Evolutionary conservation across 2,113 vertebrate species (phyloP), one percentile per base, ranked within the genome.

Genomic region (Microcebus griseorufus): DNA sequence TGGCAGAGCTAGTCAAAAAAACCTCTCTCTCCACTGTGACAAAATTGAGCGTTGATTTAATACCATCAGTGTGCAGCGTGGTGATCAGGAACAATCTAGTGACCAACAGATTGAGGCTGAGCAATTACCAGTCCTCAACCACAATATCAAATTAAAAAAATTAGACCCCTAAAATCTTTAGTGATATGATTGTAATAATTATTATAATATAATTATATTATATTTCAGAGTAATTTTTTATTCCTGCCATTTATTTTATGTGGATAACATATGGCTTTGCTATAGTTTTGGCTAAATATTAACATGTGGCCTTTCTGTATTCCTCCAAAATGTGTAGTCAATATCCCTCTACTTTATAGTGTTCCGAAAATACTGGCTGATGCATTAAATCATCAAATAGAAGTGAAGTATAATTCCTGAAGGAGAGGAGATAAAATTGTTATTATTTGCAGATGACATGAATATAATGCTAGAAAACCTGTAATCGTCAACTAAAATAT

Each of bases 351-450:
- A 45, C 34, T 82, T 73, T 73, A 80, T 6, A 39, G 37, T 39
- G 11, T 27, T 85, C 42, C 84, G 23, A 79, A 90, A 80, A 64
- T 91, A 75, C 48, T 45, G 48, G n/a, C 20, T 48, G 62, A 51
- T 86, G 13, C 22, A 79, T 82, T 81, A 82, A 76, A 55, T 96
- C 13, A 62, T 42, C 27, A 83, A 76, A 64, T 39, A 75, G 73
- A 76, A 90, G 70, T 87, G n/a, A 48, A 75, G 13, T 85, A 48
- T 55, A 60, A 95, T 92, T 94, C 9, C 64, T 95, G 37, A 83
- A 82, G 37, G 48, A 60, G n/a, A 89, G 17, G 13, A 45, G 29
- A 75, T 22, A 72, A 84, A 76, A 76, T 81, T 12, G 37, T 48
- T 42, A 88, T 37, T 92, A 37, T 62, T 86, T 89, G 45, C 10